phyloP scores from a whole-genome alignment of 2,797 vertebrate genomes.

The Zenarchopterus dispar region DNA sequence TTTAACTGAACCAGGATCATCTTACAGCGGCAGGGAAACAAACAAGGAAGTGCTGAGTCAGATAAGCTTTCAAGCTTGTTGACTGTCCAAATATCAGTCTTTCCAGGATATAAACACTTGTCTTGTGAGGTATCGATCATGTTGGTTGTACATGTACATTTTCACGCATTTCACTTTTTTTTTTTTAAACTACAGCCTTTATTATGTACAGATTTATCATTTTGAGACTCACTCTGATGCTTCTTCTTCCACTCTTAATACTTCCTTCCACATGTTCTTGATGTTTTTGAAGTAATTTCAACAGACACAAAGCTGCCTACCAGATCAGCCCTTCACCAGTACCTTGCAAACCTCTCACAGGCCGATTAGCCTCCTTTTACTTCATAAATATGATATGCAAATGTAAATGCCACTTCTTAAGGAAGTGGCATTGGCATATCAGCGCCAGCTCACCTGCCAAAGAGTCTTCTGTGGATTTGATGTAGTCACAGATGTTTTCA shows the following conservation, averaged over 20 bases:
- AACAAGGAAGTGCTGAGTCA: background rate
- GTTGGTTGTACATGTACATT: background rate
- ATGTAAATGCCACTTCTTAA: too few species aligned
- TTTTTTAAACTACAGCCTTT: conserved; percentile 33
- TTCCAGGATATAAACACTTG: too few species aligned
- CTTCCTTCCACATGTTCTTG: background rate
- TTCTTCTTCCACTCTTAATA: conserved; percentile 4
- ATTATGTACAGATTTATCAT: conserved; percentile 27
- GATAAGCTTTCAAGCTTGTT: background rate
- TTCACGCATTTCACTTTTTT: background rate
- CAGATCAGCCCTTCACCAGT: conserved; percentile 26
- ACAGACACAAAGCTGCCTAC: conserved; percentile 39
- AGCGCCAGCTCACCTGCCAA: conserved; percentile 43
- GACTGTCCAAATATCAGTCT: too few species aligned
- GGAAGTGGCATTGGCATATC: conserved; percentile 21
- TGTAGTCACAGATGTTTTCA: conserved; percentile 24
- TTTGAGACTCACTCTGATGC: conserved; percentile 11
- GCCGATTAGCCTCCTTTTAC: conserved; percentile 11
- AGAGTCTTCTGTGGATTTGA: conserved; percentile 37
- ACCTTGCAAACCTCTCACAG: conserved; percentile 14
- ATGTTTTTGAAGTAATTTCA: background rate
- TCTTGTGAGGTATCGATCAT: too few species aligned
- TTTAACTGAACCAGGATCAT: background rate
- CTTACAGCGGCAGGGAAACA: conserved; percentile 8
- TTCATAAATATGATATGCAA: too few species aligned